Conservation (phyloP, 2,797 vertebrate genomes). For the Eupleurogrammus muticus region DNA sequence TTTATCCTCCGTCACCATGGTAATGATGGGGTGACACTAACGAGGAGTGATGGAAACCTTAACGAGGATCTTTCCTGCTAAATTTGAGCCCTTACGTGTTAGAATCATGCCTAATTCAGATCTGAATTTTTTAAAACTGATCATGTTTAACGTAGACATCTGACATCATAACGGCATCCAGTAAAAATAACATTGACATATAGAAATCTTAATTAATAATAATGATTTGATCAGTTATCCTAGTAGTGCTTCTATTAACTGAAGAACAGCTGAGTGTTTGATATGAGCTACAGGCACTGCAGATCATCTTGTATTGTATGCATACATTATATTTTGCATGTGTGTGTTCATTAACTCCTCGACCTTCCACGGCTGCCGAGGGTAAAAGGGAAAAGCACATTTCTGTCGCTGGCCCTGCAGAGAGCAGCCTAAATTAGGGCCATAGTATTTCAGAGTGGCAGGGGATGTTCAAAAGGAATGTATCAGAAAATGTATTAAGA, state of each 20-base stretch:
- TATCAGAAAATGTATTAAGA: constrained; percentile 56
- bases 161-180: too few relatives aligned
- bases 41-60: too few relatives aligned
- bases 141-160: too few relatives aligned
- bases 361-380: constrained; percentile 38
- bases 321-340: constrained; percentile 6
- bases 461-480: constrained; percentile 41
- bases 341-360: constrained; percentile 17
- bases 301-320: constrained; percentile 1
- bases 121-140: too few relatives aligned
- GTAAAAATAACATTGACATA: too few relatives aligned
- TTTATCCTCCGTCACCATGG: background rate
- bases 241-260: background rate
- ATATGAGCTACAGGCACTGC: background rate
- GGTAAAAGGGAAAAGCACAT: constrained; percentile 42
- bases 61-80: too few relatives aligned
- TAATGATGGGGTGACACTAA: too few relatives aligned
- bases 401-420: constrained; percentile 30
- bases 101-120: too few relatives aligned
- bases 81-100: too few relatives aligned
- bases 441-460: constrained; percentile 20
- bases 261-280: background rate
- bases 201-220: too few relatives aligned
- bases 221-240: background rate
- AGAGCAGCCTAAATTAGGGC: constrained; percentile 47